A percentile compares a stretch with the other conserved stretches of the same genome.
phyloP scores from a whole-genome alignment of 2,888 invertebrate species.

The Euspilapteryx auroguttella region DNA sequence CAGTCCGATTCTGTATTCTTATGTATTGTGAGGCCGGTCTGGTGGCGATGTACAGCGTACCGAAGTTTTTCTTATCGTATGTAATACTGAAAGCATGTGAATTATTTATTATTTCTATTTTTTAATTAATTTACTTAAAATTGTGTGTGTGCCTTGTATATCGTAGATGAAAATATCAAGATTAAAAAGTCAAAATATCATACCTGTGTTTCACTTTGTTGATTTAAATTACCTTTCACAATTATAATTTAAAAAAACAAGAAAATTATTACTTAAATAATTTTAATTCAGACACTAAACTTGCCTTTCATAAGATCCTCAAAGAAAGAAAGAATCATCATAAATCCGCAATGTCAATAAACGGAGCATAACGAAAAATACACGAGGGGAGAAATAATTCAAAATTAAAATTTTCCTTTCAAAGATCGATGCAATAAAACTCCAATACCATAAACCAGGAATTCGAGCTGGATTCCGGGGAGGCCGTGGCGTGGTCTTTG shows the following conservation, averaged over 20 bases:
- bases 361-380: too few species aligned
- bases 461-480: slow-evolving; percentile 35
- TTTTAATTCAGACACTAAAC: too few species aligned
- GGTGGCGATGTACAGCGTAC: slow-evolving; percentile 6
- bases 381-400: not conserved
- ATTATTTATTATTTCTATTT: slow-evolving; percentile 51
- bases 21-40: too few species aligned
- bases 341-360: too few species aligned
- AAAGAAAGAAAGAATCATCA: too few species aligned
- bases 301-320: too few species aligned
- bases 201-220: slow-evolving; percentile 21
- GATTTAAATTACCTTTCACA: too few species aligned
- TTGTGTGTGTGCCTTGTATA: slow-evolving; percentile 75
- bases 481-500: slow-evolving; percentile 17
- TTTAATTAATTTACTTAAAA: slow-evolving; percentile 56
- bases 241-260: too few species aligned
- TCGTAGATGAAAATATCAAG: slow-evolving; percentile 66
- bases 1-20: too few species aligned
- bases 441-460: slow-evolving; percentile 38
- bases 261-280: too few species aligned
- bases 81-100: slow-evolving; percentile 37
- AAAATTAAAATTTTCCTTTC: slow-evolving; percentile 2
- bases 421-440: slow-evolving; percentile 29
- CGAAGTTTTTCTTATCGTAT: slow-evolving; percentile 30
- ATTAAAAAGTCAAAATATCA: slow-evolving; percentile 62